Evolutionary conservation across 2,888 invertebrate genomes (phyloP).

Genomic region (Andrena flavipes): DNA sequence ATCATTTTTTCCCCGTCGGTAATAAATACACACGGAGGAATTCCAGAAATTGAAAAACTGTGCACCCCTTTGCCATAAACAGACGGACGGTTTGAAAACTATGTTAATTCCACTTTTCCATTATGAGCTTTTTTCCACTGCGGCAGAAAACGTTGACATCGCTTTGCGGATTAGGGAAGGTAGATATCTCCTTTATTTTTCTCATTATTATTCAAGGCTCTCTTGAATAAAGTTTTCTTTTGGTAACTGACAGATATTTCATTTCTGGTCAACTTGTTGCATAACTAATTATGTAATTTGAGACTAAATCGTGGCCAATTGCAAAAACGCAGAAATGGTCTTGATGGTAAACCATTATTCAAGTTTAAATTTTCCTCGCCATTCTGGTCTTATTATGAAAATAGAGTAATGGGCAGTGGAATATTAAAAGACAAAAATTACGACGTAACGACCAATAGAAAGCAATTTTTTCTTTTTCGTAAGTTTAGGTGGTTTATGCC

Average conservation of each 20-base stretch:
- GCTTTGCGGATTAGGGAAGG: no score
- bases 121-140: no score
- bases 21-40: constrained; percentile 3
- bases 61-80: neutral
- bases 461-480: neutral
- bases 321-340: no score
- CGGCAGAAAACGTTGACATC: no score
- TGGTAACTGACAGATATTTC: no score
- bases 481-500: neutral
- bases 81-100: neutral
- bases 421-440: neutral
- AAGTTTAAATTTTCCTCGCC: neutral
- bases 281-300: no score
- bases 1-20: constrained; percentile 16
- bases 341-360: neutral
- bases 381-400: neutral
- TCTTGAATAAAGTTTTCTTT: no score
- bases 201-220: no score
- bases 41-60: constrained; percentile 25
- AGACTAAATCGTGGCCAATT: no score
- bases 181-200: no score
- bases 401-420: neutral
- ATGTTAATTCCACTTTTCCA: no score
- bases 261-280: no score
- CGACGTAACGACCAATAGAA: neutral